phyloP scores from a whole-genome alignment of 2,113 vertebrate genomes.

The Upupa epops region DNA sequence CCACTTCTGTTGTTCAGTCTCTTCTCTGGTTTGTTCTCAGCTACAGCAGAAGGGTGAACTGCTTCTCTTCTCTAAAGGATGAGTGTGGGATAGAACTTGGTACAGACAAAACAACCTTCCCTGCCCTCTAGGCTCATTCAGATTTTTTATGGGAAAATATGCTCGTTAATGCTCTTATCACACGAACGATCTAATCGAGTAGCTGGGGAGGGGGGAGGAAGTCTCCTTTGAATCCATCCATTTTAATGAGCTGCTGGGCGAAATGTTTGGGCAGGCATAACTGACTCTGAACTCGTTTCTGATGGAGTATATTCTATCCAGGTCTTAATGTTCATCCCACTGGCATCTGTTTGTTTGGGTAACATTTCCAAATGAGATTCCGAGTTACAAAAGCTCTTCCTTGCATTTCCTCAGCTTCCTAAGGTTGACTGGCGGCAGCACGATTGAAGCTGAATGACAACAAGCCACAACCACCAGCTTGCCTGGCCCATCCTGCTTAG shows the following conservation, averaged over 20 bases:
- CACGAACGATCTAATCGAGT: constrained; percentile 26
- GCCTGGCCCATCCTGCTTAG: background rate
- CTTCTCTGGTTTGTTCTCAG: background rate
- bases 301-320: constrained; percentile 15
- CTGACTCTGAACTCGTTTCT: background rate
- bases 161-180: constrained; percentile 46
- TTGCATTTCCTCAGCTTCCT: background rate
- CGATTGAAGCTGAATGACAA: background rate
- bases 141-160: constrained; percentile 50
- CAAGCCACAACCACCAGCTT: background rate
- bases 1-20: background rate
- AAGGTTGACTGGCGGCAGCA: background rate
- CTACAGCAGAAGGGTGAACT: background rate
- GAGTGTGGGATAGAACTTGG: background rate
- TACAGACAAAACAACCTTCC: constrained; percentile 40
- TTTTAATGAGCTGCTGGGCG: constrained; percentile 15
- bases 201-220: background rate
- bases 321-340: constrained; percentile 8
- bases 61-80: background rate
- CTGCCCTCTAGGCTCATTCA: constrained; percentile 27
- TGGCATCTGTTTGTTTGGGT: constrained; percentile 47
- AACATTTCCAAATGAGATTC: constrained; percentile 8
- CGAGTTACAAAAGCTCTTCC: background rate
- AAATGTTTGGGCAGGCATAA: constrained; percentile 54
- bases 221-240: constrained; percentile 13